A percentile compares a stretch with the other conserved stretches of the same genome.
These are phyloP conservation scores for Formica selysi DNA, from an alignment of 1,140 invertebrate species.

Conservation along the genomic window DNA sequence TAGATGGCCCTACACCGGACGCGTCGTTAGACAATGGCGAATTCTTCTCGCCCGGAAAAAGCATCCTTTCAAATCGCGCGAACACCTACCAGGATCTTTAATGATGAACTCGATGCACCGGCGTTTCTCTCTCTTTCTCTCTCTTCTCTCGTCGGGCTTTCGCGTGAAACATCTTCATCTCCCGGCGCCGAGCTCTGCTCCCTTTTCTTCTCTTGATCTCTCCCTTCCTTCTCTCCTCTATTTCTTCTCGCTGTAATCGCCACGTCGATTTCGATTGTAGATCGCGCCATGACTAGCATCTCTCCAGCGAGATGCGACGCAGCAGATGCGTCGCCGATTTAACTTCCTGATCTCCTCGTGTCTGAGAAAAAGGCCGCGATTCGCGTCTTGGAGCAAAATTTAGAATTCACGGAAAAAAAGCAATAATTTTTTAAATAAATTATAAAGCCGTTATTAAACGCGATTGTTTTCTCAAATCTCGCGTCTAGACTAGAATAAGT, in stretches of 20 bases:
- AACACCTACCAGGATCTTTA: conserved; percentile 58
- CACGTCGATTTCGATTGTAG: conserved; percentile 67
- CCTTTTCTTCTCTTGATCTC: conserved; percentile 67
- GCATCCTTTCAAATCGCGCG: conserved; percentile 67
- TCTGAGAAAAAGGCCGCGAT: conserved; percentile 6
- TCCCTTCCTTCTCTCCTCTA: not conserved
- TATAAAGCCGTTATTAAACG: not conserved
- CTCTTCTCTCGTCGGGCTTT: conserved; percentile 5
- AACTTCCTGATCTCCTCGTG: conserved; percentile 59
- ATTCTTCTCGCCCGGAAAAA: conserved; percentile 37
- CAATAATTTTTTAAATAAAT: not conserved
- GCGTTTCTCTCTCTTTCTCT: conserved; percentile 6
- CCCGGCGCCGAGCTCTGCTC: conserved; percentile 44
- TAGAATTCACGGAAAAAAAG: not conserved
- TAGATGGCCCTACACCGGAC: conserved; percentile 45
- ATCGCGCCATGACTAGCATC: conserved; percentile 67
- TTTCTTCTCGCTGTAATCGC: not conserved
- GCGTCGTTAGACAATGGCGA: conserved; percentile 66
- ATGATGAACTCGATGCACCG: conserved; percentile 24
- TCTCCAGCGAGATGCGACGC: conserved; percentile 62
- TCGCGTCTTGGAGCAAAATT: not conserved
- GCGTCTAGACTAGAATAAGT: not conserved
- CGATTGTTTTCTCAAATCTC: not conserved
- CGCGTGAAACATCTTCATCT: conserved; percentile 63
- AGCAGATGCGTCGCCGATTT: conserved; percentile 65